These are phyloP conservation scores for Mustela erminea DNA, from an alignment of 2,797 vertebrate species.

Conservation along the genomic window DNA sequence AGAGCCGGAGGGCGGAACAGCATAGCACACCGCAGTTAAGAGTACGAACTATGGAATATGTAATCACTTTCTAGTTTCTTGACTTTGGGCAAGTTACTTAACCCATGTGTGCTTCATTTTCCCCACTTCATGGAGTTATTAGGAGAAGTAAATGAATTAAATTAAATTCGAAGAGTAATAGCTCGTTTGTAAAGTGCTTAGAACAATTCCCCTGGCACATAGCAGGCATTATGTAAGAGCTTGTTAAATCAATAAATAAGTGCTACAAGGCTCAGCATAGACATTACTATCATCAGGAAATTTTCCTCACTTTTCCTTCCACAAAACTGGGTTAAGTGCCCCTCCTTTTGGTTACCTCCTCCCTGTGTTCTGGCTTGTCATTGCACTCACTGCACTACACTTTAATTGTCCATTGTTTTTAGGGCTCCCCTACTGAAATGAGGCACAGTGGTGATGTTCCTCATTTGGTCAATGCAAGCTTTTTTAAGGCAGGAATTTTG, in stretches of 20 bases:
- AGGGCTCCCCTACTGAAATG: not conserved
- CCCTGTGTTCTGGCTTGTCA: not conserved
- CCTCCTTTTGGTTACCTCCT: not conserved
- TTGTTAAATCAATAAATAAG: not conserved
- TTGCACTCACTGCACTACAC: not conserved
- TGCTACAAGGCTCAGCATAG: not conserved
- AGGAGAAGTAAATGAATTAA: not conserved
- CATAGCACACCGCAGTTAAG: not conserved
- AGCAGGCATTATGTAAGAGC: not conserved
- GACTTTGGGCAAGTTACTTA: constrained; percentile 7
- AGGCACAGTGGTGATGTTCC: not conserved
- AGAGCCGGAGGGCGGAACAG: not conserved
- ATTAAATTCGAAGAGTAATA: constrained; percentile 12
- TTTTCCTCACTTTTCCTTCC: not conserved
- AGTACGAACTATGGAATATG: not conserved
- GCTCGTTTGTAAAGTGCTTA: not conserved
- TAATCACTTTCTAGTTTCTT: not conserved
- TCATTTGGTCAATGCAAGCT: not conserved
- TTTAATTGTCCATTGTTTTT: not conserved
- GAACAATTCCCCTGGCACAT: not conserved
- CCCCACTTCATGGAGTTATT: not conserved
- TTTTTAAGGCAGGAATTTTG: not conserved
- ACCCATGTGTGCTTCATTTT: not conserved
- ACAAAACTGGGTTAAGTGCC: not conserved
- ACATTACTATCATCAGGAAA: not conserved